Percentiles rank a stretch among this genome's conserved stretches.
phyloP scores from a whole-genome alignment of 2,888 invertebrate species.

The Dendrolimus houi region DNA sequence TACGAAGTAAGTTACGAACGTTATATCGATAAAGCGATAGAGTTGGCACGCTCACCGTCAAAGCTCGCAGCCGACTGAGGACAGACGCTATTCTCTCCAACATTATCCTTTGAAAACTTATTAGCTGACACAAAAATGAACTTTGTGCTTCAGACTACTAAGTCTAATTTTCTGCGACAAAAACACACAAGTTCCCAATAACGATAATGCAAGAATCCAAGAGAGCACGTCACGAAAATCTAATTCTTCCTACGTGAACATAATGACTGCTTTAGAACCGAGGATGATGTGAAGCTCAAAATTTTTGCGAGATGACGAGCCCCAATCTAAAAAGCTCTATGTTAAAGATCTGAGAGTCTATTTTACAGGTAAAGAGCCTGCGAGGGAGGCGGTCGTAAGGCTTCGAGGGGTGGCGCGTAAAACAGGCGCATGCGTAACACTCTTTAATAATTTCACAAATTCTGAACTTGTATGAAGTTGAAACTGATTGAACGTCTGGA shows the following conservation, averaged over 20 bases:
- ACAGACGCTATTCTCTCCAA: conserved; percentile 40
- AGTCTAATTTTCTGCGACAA: conserved; percentile 22
- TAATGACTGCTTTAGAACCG: conserved; percentile 69
- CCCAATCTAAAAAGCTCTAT: conserved; percentile 38
- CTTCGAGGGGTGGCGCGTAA: conserved; percentile 72
- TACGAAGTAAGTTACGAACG: conserved; percentile 62
- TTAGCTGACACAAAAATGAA: conserved; percentile 24
- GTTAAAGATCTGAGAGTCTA: conserved; percentile 49
- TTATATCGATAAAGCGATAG: conserved; percentile 23
- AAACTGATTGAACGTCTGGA: conserved; percentile 4
- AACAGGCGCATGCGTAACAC: conserved; percentile 68
- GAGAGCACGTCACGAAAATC: conserved; percentile 56
- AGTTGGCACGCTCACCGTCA: conserved; percentile 37
- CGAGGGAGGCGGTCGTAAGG: conserved; percentile 71
- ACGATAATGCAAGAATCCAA: conserved; percentile 37
- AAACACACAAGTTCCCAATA: conserved; percentile 12
- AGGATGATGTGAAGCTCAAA: conserved; percentile 51
- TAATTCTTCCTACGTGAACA: conserved; percentile 64
- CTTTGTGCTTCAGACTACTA: conserved; percentile 23
- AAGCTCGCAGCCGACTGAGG: conserved; percentile 65
- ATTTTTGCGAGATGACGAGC: conserved; percentile 47
- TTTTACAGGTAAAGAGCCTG: conserved; percentile 46
- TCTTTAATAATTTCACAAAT: conserved; percentile 49
- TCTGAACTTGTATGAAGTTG: conserved; percentile 42
- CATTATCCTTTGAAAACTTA: conserved; percentile 31